Evolutionary conservation across 2,888 invertebrate species (phyloP), one percentile per base, ranked within the genome.

Genomic region (Bellardia pandia): DNA sequence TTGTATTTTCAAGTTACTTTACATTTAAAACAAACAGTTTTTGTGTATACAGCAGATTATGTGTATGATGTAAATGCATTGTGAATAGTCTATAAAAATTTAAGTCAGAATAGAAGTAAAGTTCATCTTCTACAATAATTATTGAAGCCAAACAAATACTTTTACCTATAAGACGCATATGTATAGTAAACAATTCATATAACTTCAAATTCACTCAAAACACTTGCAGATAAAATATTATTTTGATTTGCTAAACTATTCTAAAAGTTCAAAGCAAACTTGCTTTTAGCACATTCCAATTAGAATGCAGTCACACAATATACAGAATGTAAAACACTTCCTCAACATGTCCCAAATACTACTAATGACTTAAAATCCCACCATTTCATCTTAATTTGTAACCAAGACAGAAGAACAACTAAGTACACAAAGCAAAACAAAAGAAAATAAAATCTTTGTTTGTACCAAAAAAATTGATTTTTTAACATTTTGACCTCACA

Each of bases 291-390:
- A 56, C 23, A 58, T 68, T n/a, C 30, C 37, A 71, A 62, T 64
- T 77, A 71, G 76, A 77, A 62, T 53, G 33, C 33, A 45, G 13
- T 83, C 45, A 62, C 53, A 45, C 45, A 62, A 56, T 16, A 33
- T 23, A 14, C 3, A 53, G 23, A 42, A 62, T 16, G 9, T 14
- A n/a, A n/a, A 69, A 6, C 37, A 69, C 51, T 76, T 62, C n/a
- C 37, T 62, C 23, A 37, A 66, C 40, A 72, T 77, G 80, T 81
- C 62, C 48, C 60, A 60, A 51, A 62, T 69, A 11, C 48, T 58
- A 74, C 75, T 87, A 87, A 87, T 87, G 85, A 72, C 74, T 69
- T 53, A 51, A 85, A 85, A 87, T 87, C 87, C 85, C 87, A 87
- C 87, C 16, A 75, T 78, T 87, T 81, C 42, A 8, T 62, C 62